Percentiles rank a stretch among this genome's conserved stretches.
These are phyloP conservation scores for Cheilosia pagana DNA, from an alignment of 2,888 invertebrate genomes.

Conservation along the genomic window DNA sequence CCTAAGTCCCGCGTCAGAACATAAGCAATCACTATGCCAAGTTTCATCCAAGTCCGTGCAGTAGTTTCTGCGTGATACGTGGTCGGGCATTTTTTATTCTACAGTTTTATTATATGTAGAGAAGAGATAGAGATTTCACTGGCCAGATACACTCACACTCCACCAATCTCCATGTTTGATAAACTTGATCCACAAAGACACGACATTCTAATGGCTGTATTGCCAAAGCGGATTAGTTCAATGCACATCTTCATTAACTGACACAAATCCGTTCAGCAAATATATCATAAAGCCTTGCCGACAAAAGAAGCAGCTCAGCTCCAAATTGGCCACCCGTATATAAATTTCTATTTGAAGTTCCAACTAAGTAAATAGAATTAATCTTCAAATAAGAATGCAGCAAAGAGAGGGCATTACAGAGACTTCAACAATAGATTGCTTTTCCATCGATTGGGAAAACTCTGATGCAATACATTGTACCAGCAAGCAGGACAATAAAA, in stretches of 20 bases:
- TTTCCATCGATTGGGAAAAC: constrained; percentile 1
- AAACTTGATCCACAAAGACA: too few species aligned
- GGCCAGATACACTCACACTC: too few species aligned
- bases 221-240: background rate
- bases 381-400: background rate
- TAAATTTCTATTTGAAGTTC: background rate
- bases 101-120: too few species aligned
- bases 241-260: background rate
- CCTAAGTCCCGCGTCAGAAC: too few species aligned
- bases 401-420: background rate
- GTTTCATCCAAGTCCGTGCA: too few species aligned
- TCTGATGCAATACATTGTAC: background rate
- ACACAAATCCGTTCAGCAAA: background rate
- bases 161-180: background rate
- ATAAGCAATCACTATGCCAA: too few species aligned
- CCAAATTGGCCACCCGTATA: background rate
- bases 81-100: too few species aligned
- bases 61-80: too few species aligned
- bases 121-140: too few species aligned
- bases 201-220: background rate
- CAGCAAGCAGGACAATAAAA: background rate
- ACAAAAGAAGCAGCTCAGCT: background rate
- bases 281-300: background rate
- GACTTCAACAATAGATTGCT: constrained; percentile 4
- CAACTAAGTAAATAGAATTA: constrained; percentile 1